These are phyloP conservation scores for Lucilia sericata DNA, from an alignment of 1,140 invertebrate genomes.

Conservation along the genomic window DNA sequence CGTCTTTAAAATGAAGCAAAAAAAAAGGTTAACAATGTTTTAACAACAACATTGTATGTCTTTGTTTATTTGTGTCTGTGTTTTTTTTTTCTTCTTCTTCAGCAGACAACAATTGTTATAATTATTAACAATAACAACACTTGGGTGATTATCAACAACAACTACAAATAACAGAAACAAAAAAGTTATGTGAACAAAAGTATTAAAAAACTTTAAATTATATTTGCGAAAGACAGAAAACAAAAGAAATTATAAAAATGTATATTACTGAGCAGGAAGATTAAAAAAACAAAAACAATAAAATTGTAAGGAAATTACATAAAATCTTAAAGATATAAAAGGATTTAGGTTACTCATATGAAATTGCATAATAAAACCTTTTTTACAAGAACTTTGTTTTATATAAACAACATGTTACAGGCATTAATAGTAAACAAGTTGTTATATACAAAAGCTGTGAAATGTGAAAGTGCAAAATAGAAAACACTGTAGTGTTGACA, in stretches of 20 bases:
- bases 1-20: background rate
- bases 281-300: background rate
- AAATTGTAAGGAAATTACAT: conserved; percentile 6
- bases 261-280: background rate
- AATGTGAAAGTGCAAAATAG: too few relatives aligned
- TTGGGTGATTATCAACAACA: background rate
- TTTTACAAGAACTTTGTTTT: too few relatives aligned
- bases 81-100: background rate
- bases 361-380: too few relatives aligned
- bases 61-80: background rate
- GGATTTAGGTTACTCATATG: background rate
- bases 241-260: background rate
- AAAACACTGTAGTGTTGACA: too few relatives aligned
- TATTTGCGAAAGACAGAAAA: background rate
- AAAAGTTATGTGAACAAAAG: background rate
- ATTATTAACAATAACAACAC: background rate
- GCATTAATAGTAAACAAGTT: too few relatives aligned
- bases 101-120: conserved; percentile 12
- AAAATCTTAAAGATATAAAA: background rate
- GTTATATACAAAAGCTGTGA: too few relatives aligned
- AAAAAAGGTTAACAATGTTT: background rate
- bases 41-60: background rate
- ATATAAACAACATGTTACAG: too few relatives aligned
- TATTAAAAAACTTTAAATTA: background rate
- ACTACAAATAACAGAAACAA: background rate